phyloP scores from a whole-genome alignment of 2,888 invertebrate genomes.

The Exephanes ischioxanthus region DNA sequence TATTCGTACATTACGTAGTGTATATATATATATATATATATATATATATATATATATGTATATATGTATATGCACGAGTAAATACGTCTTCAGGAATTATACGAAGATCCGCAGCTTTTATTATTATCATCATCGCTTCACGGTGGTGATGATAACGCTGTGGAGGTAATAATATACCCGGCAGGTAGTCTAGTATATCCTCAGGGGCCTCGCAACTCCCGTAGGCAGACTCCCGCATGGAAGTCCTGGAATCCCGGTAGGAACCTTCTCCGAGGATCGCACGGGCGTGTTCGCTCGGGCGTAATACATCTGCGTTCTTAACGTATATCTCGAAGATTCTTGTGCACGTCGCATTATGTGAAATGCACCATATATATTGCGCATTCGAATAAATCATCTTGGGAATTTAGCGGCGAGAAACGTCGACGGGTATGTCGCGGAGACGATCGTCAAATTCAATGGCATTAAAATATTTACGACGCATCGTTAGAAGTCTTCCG shows the following conservation, averaged over 20 bases:
- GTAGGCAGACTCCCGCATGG: constrained; percentile 30
- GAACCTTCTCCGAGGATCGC: constrained; percentile 35
- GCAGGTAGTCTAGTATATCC: constrained; percentile 26
- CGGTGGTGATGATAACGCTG: constrained; percentile 9
- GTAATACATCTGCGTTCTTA: constrained; percentile 33
- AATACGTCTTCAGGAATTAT: constrained; percentile 32
- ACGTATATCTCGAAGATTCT: not conserved
- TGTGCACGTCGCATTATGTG: constrained; percentile 4
- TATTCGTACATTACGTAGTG: no score
- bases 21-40: constrained; percentile 11
- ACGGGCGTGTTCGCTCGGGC: constrained; percentile 32
- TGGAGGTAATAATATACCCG: constrained; percentile 44
- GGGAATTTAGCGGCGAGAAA: constrained; percentile 1
- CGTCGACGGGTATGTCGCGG: not conserved
- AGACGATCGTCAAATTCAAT: constrained; percentile 19
- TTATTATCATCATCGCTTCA: constrained; percentile 34
- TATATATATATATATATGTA: constrained; percentile 8
- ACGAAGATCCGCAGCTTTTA: constrained; percentile 39
- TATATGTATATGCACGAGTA: not conserved
- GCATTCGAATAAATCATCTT: constrained; percentile 29
- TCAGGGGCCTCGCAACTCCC: constrained; percentile 12
- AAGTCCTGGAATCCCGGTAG: constrained; percentile 38
- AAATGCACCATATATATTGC: constrained; percentile 6
- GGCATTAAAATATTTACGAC: constrained; percentile 20
- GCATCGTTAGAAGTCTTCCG: not conserved